Conservation (phyloP, 35 echinoderm and acorn worm genomes). For the Amphiura filiformis region DNA sequence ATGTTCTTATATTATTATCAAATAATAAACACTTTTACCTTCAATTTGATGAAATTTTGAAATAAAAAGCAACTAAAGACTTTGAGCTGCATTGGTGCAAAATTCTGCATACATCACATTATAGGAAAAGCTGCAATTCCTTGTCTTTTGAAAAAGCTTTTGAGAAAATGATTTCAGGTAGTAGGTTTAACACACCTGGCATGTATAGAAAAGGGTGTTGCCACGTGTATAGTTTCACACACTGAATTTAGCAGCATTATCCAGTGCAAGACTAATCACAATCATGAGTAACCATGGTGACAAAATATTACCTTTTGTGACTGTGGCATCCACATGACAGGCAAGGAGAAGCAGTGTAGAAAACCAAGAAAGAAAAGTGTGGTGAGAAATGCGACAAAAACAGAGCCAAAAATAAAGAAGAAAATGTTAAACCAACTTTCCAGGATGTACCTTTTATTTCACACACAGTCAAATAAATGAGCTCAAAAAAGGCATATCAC, state of each 20-base stretch:
- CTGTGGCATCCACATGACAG: background rate
- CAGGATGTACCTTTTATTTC: too few species aligned
- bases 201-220: constrained; percentile 10
- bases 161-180: background rate
- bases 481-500: too few species aligned
- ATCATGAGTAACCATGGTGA: constrained; percentile 1
- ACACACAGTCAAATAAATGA: too few species aligned
- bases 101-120: background rate
- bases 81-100: too few species aligned
- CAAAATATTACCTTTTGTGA: constrained; percentile 7
- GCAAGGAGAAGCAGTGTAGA: background rate
- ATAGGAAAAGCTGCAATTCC: too few species aligned
- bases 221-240: background rate
- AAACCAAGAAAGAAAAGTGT: background rate
- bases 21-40: too few species aligned
- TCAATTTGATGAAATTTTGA: too few species aligned
- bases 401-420: too few species aligned
- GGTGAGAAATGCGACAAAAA: too few species aligned
- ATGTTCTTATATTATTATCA: too few species aligned
- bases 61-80: too few species aligned
- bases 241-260: constrained; percentile 15
- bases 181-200: background rate
- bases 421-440: too few species aligned
- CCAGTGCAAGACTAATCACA: constrained; percentile 6
- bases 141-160: background rate